Evolutionary conservation across 2,888 invertebrate species (phyloP), one percentile per base, ranked within the genome.

Genomic region (Zhuqinia jingwanae): DNA sequence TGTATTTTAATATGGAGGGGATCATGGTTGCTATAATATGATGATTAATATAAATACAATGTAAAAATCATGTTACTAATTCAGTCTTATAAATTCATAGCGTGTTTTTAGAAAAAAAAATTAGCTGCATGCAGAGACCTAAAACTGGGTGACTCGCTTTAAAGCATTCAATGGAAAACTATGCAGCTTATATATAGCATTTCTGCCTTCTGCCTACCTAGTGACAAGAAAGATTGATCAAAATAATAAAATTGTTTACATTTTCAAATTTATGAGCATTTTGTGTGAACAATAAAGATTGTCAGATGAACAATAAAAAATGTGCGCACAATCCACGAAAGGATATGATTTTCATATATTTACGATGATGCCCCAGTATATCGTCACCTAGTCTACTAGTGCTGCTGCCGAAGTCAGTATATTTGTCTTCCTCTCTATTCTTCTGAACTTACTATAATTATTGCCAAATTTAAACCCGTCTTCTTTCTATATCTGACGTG

Each of bases 301-400:
- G 56, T 53, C 75, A 56, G 42, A 47, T 17, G 20, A 15, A 56
- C 56, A 53, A 75, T 75, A 56, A 53, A 75, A n/a, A 75, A n/a
- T 30, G 6, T 36, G 70, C 22, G 13, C 30, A 75, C 20, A 75
- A 22, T 56, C 75, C 75, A 53, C 11, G 75, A 75, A 75, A 75
- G 75, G 75, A 36, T 36, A 75, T 75, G 56, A 56, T 75, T 75
- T 75, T 53, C 25, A 47, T 36, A n/a, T 8, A 50, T 70, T 70
- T 70, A 70, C 15, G 70, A 70, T 15, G 47, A 50, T 70, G 70
- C 22, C 45, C 47, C 47, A 70, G 5, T 6, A 47, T 70, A 70
- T 70, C 70, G 50, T 70, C 70, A 70, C 50, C 50, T 70, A 50
- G 42, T 70, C 20, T 42, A 25, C 53, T 15, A 11, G n/a, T n/a